Evolutionary conservation across 2,797 vertebrate species (phyloP).

Genomic region (Pygocentrus nattereri): DNA sequence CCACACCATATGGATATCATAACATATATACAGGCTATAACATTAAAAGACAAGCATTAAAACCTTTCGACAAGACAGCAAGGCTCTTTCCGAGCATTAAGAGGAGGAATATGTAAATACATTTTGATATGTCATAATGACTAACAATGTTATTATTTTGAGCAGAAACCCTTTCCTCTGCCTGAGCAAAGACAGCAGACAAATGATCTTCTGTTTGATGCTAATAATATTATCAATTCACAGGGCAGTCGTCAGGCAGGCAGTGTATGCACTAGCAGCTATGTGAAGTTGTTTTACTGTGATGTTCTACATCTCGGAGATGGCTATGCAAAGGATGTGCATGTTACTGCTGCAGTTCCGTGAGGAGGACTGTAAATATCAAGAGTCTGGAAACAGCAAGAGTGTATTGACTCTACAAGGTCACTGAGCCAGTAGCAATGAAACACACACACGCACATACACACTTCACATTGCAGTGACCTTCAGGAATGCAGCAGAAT

Average conservation of each 20-base stretch:
- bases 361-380: slow-evolving; percentile 51
- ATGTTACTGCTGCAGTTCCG: slow-evolving; percentile 40
- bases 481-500: slow-evolving; percentile 38
- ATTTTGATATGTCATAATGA: slow-evolving; percentile 2
- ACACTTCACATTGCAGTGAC: slow-evolving; percentile 49
- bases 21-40: not conserved
- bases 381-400: slow-evolving; percentile 55
- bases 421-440: slow-evolving; percentile 53
- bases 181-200: slow-evolving; percentile 11
- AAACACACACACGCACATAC: slow-evolving; percentile 34
- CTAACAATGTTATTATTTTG: slow-evolving; percentile 24
- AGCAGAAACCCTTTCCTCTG: slow-evolving; percentile 16
- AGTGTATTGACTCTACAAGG: slow-evolving; percentile 58
- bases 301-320: slow-evolving; percentile 30
- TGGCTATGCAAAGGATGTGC: slow-evolving; percentile 10
- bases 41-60: not conserved
- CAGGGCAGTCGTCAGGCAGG: slow-evolving; percentile 6
- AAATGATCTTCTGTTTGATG: slow-evolving; percentile 37
- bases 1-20: not conserved
- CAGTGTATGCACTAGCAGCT: not conserved
- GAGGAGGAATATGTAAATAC: not conserved
- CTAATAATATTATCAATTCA: slow-evolving; percentile 33
- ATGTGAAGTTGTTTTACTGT: slow-evolving; percentile 23
- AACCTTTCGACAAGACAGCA: not conserved
- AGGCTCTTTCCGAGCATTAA: not conserved